Evolutionary conservation across 1,140 invertebrate genomes (phyloP), one percentile per base, ranked within the genome.

Genomic region (Diabrotica virgifera): DNA sequence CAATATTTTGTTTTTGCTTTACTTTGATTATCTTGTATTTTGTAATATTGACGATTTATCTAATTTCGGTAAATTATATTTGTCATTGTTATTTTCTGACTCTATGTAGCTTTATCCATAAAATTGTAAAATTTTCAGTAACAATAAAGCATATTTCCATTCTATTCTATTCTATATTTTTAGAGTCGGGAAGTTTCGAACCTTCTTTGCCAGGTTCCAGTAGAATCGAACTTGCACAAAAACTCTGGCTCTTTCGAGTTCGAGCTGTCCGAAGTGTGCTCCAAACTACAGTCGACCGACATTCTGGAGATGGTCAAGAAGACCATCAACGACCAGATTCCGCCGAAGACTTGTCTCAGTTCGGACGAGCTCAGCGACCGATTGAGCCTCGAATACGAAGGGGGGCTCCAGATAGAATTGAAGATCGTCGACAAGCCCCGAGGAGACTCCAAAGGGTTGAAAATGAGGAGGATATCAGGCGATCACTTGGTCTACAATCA

Each of bases 401-500:
- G 90, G 5, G 92, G 92, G 5, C 88, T 95, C 69, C 91, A 95
- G 78, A 94, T 95, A 55, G 93, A 95, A 76, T 77, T 96, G 67
- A 88, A 92, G 72, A 87, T 95, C 0, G 88, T 92, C 71, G 88
- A 87, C 36, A 89, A 89, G 65, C 84, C 82, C 56, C 86, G 86
- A 66, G 40, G 40, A 10, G 88, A 90, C 74, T 77, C 74, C 36
- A 94, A 93, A 70, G 92, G 93, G 6, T 85, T 97, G 64, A 95
- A 95, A 75, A 89, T 97, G 85, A 81, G 94, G 63, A 84, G 93
- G 76, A 94, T 97, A 67, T 95, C 93, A 0, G 95, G 95, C 4
- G 94, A 97, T 80, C 91, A 93, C 78, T 83, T 90, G 65, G 91
- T 94, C 76, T 96, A 96, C 77, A 92, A 90, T 66, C 91, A 93